Evolutionary conservation across 2,797 vertebrate species (phyloP), one percentile per base, ranked within the genome.

Genomic region (Typhlichthys eigenmanni): DNA sequence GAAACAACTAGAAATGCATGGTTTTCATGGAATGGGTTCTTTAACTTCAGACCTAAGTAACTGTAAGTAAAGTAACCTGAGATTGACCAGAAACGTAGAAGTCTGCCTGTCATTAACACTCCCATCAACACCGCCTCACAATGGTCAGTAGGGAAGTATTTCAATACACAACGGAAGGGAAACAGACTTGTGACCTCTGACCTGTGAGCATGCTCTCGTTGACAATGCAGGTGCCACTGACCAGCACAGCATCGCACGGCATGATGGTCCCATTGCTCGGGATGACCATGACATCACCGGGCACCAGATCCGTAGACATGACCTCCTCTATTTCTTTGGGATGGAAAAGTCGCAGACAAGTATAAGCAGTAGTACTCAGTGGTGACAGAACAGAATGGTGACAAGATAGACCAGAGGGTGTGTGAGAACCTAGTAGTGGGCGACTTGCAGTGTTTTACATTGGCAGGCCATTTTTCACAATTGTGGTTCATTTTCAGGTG

Each of bases 121-220:
- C 32, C 34, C 34, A 38, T 38, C 34, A 38, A 38, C 11, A 58
- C 16, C n/a, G 12, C 7, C 6, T 47, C 16, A 48, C 10, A 34
- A 11, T 4, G 12, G 34, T 4, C 7, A 1, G 4, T 13, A 19
- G 51, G 51, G 4, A 11, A 54, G 6, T 54, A 38, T 9, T 17
- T 52, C 14, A n/a, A 38, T 17, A 13, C 10, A 56, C 13, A 38
- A 12, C 14, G 11, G 55, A 38, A 4, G 5, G 34, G 10, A 17
- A 16, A 17, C 34, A 5, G 24, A 50, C n/a, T 29, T 5, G 17
- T 51, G 0, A 13, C 43, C 10, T 71, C 76, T 90, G 83, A 99
- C 98, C 98, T 94, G 97, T 99, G 78, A 99, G 89, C 97, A 99
- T 98, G 92, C 96, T 99, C 90, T 99, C 98, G 72, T 99, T 99